Evolutionary conservation across 2,113 vertebrate genomes (phyloP), one percentile per base, ranked within the genome.

Genomic region (Cottus gobio): DNA sequence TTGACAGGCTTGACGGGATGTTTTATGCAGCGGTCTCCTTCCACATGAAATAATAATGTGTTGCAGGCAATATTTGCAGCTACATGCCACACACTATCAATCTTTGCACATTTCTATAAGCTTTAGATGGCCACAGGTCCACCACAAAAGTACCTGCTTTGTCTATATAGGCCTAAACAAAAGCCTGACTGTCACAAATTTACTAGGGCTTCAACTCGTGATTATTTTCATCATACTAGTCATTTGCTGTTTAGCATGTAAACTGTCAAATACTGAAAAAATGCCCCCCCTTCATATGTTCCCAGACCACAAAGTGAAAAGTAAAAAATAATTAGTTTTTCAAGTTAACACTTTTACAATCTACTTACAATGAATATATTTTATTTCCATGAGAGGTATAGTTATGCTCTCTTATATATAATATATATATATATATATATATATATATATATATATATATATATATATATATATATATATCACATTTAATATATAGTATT

Each of bases 1-100:
- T 84, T 72, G 61, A 52, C 36, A 24, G 37, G 30, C 58, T 44
- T 42, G 57, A 52, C 69, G 67, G 60, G 22, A 11, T 60, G 60
- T 36, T 69, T 69, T 44, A 73, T 61, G 61, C 65, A 52, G 24
- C 28, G 30, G 63, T 77, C 56, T 54, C 37, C 28, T 13, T 66
- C 7, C 24, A 56, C 36, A 79, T 50, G 58, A 6, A 28, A 60
- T 66, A 42, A n/a, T 34, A 52, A 68, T 57, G 22, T 61, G 36
- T 31, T 37, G 18, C n/a, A 54, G 52, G 69, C 26, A 28, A 37
- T 64, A 54, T 70, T 67, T 73, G 22, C 62, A 37, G 65, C 20
- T 30, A 1, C 34, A 52, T 37, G 26, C 34, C 56, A 57, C 56
- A 52, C 20, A 16, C 37, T 42, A 2, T 64, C 69, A 62, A 11